phyloP scores from a whole-genome alignment of 2,888 invertebrate genomes.

The Agrochola circellaris region DNA sequence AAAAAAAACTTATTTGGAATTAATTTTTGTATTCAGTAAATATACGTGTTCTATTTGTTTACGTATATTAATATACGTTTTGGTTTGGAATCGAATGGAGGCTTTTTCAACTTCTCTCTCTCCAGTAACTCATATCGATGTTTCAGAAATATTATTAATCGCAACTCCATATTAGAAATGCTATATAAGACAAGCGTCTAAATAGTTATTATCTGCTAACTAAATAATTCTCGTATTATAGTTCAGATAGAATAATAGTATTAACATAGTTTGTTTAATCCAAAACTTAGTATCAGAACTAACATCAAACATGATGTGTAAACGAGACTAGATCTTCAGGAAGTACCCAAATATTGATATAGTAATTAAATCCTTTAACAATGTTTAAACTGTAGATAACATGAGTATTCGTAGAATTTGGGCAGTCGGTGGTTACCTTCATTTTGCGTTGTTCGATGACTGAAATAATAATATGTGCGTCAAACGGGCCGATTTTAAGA shows the following conservation, averaged over 20 bases:
- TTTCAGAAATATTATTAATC: conserved; percentile 1
- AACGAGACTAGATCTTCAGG: conserved; percentile 1
- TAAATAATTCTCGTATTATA: no score
- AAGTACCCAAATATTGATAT: conserved; percentile 20
- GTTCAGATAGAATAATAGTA: conserved; percentile 5
- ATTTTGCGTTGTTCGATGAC: conserved; percentile 6
- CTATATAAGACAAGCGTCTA: background rate
- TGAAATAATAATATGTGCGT: background rate
- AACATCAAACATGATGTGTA: background rate
- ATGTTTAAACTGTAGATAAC: conserved; percentile 19
- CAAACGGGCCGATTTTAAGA: background rate
- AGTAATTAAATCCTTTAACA: conserved; percentile 24
- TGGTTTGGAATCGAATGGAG: background rate
- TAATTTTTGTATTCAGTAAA: no score
- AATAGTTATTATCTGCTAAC: no score
- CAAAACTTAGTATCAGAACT: background rate
- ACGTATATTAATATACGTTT: no score
- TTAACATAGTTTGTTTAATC: background rate
- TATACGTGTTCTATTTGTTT: background rate
- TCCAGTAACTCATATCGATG: background rate
- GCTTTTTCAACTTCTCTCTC: no score
- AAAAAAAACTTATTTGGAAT: background rate
- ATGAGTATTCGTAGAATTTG: background rate
- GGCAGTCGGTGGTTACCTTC: background rate
- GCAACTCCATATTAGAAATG: background rate